These are phyloP conservation scores for Ridgeia piscesae DNA, from an alignment of 1,140 invertebrate species.

Conservation along the genomic window DNA sequence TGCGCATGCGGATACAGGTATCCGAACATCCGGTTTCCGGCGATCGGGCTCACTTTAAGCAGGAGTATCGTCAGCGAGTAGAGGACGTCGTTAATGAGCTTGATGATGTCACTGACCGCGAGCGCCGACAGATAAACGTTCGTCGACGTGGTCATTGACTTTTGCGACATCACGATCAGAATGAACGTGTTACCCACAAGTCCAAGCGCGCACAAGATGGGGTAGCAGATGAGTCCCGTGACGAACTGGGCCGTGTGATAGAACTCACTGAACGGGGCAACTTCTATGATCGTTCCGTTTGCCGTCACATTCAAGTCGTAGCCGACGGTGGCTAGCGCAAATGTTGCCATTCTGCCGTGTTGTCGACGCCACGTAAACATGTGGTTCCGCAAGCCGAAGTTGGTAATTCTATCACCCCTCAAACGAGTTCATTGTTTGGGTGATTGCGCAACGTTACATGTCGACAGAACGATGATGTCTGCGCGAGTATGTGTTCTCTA, in stretches of 20 bases:
- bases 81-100: constrained; percentile 70
- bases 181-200: constrained; percentile 72
- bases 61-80: constrained; percentile 67
- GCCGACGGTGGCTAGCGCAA: neutral
- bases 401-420: neutral
- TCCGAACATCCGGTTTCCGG: constrained; percentile 33
- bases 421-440: neutral
- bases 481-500: neutral
- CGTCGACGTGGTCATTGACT: constrained; percentile 73
- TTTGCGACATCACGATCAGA: constrained; percentile 71
- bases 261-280: constrained; percentile 39
- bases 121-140: constrained; percentile 74
- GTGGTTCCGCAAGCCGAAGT: neutral
- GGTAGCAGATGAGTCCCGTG: constrained; percentile 64
- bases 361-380: neutral
- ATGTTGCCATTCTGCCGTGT: neutral
- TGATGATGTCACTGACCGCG: constrained; percentile 73
- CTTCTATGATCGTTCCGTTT: neutral
- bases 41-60: constrained; percentile 36
- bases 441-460: neutral
- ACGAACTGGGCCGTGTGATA: constrained; percentile 47
- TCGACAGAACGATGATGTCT: neutral
- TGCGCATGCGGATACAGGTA: constrained; percentile 54
- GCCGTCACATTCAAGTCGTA: neutral
- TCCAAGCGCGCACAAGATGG: constrained; percentile 70